Evolutionary conservation across 1,140 invertebrate genomes (phyloP).

Genomic region (Drosophila fuyamai): DNA sequence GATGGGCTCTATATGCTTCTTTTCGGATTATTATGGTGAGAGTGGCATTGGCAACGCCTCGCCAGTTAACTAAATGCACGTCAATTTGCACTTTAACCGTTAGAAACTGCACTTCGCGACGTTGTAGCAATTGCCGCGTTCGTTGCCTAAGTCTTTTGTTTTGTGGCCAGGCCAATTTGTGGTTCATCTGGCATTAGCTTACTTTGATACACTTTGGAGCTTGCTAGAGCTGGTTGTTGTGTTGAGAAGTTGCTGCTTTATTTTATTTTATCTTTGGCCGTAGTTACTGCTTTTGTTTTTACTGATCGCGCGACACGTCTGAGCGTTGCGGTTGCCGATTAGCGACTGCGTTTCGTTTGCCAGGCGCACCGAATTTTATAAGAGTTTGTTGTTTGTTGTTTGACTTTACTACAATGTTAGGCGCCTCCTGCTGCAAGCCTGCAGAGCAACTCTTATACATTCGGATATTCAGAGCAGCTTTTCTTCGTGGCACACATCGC

Average conservation of each 20-base stretch:
- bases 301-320: constrained; percentile 66
- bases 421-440: constrained; percentile 17
- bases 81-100: constrained; percentile 76
- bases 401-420: constrained; percentile 18
- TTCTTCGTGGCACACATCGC: constrained; percentile 30
- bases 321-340: constrained; percentile 61
- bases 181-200: constrained; percentile 68
- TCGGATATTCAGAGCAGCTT: constrained; percentile 5
- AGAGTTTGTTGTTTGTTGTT: constrained; percentile 47
- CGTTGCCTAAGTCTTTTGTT: constrained; percentile 80
- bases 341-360: constrained; percentile 66
- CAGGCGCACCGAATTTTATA: constrained; percentile 73
- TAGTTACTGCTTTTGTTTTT: constrained; percentile 15
- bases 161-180: constrained; percentile 55
- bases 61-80: constrained; percentile 55
- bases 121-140: constrained; percentile 28
- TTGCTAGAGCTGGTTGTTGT: constrained; percentile 13
- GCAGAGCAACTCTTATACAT: constrained; percentile 27
- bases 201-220: constrained; percentile 57
- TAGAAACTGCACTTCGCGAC: constrained; percentile 56
- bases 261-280: background rate
- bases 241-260: constrained; percentile 11
- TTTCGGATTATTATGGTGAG: constrained; percentile 25
- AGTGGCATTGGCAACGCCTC: constrained; percentile 49
- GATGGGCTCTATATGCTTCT: constrained; percentile 13